Base-by-base conservation (phyloP, 2,888 invertebrate species). In the Cephus pulcher region DNA sequence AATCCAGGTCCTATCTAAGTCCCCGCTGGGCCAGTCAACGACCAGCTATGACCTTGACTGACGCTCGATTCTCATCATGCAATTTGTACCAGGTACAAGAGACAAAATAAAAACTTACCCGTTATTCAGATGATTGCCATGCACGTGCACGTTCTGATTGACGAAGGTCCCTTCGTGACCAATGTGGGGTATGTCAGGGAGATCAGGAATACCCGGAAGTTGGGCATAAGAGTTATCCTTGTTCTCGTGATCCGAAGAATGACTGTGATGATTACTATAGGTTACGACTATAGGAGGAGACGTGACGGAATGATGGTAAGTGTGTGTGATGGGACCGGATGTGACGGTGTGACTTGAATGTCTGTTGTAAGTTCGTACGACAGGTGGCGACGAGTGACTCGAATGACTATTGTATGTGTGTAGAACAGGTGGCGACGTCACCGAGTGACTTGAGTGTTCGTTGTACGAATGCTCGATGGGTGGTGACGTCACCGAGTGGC, bases 141-240 rank as follows among this genome's bases (percentile, higher is more conserved):
- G 32, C 11, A 15, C 70, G 70, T 70, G 56, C 32, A 12, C 56
- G 34, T 12, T 23, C 73, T 3, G 15, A 34, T 11, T 35, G 74
- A 35, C 71, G 23, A 56, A 76, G 23, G 75, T 78, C 6, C 12
- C 73, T 35, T 78, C 78, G 68, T 78, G 78, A 4, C 78, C 78
- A 30, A 78, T 78, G 73, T 78, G 78, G 40, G 78, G 78, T 34
- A 78, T 78, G 37, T 69, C 56, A 11, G 78, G 78, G 12, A 78
- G 78, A 34, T 69, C 71, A 30, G 78, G 78, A 69, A 78, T 78
- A 6, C n/a, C 12, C 56, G 78, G 78, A 34, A 75, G 23, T 6
- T 15, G 40, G 40, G 40, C 40, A 40, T 40, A 40, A 15, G 40
- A 40, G 15, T 40, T 15, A 33, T 70, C 70, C 12, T 1, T 30